Base-by-base conservation (phyloP, 2,113 vertebrate genomes). In the Antennarius striatus region DNA sequence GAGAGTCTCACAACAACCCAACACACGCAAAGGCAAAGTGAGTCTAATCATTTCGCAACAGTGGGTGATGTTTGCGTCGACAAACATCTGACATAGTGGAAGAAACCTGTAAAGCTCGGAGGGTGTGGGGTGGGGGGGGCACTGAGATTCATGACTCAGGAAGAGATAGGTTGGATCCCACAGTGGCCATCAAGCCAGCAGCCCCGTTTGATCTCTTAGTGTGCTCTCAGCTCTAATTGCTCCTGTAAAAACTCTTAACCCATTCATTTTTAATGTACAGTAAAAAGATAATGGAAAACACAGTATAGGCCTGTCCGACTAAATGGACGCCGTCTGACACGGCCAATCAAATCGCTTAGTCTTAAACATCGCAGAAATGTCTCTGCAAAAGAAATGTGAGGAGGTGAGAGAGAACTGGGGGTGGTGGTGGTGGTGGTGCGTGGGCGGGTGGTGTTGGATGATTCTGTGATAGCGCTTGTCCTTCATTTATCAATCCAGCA, bases 241-340 rank as follows among this genome's bases (percentile, higher is more conserved):
- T 56, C 87, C 73, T 84, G 82, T 91, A 89, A 91, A 32, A 90
- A 90, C 81, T 81, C 73, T 73, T 56, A 43, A 53, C 73, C 59
- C 86, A 92, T 92, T 73, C 87, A 92, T 91, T 90, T 90, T 92
- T 93, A 88, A 93, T 91, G 86, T 86, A 87, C 86, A 87, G 91
- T 91, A 87, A 89, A 79, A 84, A 86, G 81, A 91, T 89, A 89
- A 90, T 90, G 89, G 89, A 89, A 78, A 82, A 75, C 76, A 60
- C 79, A 16, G 58, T 11, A n/a, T 15, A 32, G 68, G n/a, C 29
- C 79, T 43, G n/a, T 73, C 64, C 62, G 15, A 43, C 81, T 78
- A 84, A 78, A 82, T 63, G 83, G 81, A 81, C 42, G 48, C 46
- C 0, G 63, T 61, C 73, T 56, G 71, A 48, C 58, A 0, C 42